Percentiles rank a stretch among this genome's conserved stretches.
phyloP scores from a whole-genome alignment of 2,888 invertebrate species.

The Epiblema foenella region DNA sequence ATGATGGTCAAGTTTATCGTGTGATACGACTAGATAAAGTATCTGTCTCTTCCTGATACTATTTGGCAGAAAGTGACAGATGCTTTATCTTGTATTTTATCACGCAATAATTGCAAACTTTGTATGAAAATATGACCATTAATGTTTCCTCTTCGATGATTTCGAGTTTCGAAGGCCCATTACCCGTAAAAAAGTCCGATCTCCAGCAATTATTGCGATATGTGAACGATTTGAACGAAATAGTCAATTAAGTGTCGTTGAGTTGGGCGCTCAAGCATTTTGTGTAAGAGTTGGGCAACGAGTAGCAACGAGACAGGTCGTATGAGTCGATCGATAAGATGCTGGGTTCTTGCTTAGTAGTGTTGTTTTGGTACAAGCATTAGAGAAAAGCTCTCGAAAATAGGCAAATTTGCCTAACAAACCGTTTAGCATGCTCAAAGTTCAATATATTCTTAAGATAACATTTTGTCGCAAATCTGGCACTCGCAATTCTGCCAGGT shows the following conservation, averaged over 20 bases:
- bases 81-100: too few species aligned
- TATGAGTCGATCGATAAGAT: slow-evolving; percentile 42
- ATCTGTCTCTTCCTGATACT: too few species aligned
- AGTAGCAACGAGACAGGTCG: slow-evolving; percentile 36
- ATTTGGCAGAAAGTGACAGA: too few species aligned
- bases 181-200: neutral
- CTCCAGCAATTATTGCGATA: slow-evolving; percentile 22
- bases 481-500: slow-evolving; percentile 21
- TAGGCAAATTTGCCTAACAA: neutral
- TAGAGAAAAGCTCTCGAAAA: neutral
- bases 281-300: slow-evolving; percentile 25
- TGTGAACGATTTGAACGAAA: neutral
- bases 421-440: too few species aligned
- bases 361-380: slow-evolving; percentile 18
- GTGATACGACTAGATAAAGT: too few species aligned
- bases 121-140: too few species aligned
- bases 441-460: neutral
- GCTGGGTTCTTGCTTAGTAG: slow-evolving; percentile 20
- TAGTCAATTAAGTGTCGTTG: neutral
- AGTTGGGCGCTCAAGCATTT: slow-evolving; percentile 13
- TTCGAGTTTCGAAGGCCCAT: neutral
- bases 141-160: too few species aligned
- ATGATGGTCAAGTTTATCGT: too few species aligned
- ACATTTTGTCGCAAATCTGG: neutral
- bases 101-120: too few species aligned